These are phyloP conservation scores for Drosophila lacicola DNA, from an alignment of 2,888 invertebrate genomes.

Conservation along the genomic window DNA sequence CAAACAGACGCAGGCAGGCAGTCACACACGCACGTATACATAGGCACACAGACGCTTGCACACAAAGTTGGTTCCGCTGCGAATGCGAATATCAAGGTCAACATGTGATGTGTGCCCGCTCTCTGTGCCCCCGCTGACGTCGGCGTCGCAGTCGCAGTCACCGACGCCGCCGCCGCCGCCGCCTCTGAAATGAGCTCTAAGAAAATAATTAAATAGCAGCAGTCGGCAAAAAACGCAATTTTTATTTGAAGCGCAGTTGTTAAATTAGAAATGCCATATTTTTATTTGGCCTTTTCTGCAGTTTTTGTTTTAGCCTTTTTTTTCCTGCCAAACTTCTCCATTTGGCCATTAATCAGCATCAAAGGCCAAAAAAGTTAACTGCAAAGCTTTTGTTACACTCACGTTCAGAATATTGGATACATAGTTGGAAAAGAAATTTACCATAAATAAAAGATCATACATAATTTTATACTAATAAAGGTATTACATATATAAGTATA, in stretches of 20 bases:
- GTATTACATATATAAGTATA: too few relatives aligned
- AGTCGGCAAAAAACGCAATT: conserved; percentile 71
- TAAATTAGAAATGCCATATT: conserved; percentile 75
- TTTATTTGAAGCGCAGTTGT: conserved; percentile 74
- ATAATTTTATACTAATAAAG: background rate
- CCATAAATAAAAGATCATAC: background rate
- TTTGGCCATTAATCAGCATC: conserved; percentile 63
- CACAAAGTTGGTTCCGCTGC: conserved; percentile 79
- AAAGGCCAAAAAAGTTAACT: conserved; percentile 26
- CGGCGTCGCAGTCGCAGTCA: conserved; percentile 2
- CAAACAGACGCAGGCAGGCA: background rate
- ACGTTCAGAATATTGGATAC: background rate
- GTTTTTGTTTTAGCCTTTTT: conserved; percentile 17
- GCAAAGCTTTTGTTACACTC: conserved; percentile 6
- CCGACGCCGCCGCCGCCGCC: conserved; percentile 1
- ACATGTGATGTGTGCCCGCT: conserved; percentile 68
- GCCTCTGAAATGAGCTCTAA: conserved; percentile 68
- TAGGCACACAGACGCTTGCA: conserved; percentile 29
- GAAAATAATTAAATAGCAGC: conserved; percentile 75
- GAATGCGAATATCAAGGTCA: conserved; percentile 84
- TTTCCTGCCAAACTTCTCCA: conserved; percentile 23
- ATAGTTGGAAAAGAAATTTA: background rate
- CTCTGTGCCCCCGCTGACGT: conserved; percentile 21
- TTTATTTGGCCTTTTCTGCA: conserved; percentile 53
- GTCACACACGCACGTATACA: conserved; percentile 3